A percentile compares a stretch with the other conserved stretches of the same genome.
These are phyloP conservation scores for Morone chrysops DNA, from an alignment of 2,113 vertebrate species.

Conservation along the genomic window DNA sequence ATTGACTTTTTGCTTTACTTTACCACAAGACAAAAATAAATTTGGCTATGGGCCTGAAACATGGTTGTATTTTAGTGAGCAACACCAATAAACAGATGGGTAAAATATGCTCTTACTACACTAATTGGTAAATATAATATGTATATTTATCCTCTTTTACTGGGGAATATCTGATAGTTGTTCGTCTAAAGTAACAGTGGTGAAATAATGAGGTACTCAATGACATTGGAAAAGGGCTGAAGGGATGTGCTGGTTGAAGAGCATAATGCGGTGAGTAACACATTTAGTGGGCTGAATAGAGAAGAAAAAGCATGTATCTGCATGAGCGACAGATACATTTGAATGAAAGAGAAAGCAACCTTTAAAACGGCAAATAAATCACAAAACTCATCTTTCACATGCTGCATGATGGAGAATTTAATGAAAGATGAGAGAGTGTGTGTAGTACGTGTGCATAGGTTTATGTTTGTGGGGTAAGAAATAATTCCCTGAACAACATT, in stretches of 20 bases:
- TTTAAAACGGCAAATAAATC: constrained; percentile 33
- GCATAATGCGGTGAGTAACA: neutral
- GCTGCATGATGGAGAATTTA: constrained; percentile 15
- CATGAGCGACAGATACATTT: neutral
- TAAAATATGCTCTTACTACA: neutral
- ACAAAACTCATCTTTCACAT: constrained; percentile 4
- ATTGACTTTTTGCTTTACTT: constrained; percentile 30
- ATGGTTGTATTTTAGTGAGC: neutral
- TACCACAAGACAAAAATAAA: neutral
- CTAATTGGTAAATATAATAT: neutral
- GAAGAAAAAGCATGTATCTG: constrained; percentile 4
- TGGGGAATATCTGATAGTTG: neutral
- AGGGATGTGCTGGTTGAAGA: neutral
- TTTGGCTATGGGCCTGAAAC: neutral
- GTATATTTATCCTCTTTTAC: neutral
- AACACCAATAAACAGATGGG: constrained; percentile 18
- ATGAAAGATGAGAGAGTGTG: constrained; percentile 1
- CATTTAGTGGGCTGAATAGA: neutral
- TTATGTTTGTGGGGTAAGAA: neutral
- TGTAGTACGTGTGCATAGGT: neutral
- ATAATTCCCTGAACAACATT: constrained; percentile 5
- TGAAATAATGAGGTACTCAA: constrained; percentile 12
- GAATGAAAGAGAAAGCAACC: constrained; percentile 15
- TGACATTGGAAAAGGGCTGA: neutral
- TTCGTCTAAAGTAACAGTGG: constrained; percentile 8